A percentile compares a stretch with the other conserved stretches of the same genome.
Evolutionary conservation across 2,888 invertebrate genomes (phyloP).

Genomic region (Aspidiotus rigidus): DNA sequence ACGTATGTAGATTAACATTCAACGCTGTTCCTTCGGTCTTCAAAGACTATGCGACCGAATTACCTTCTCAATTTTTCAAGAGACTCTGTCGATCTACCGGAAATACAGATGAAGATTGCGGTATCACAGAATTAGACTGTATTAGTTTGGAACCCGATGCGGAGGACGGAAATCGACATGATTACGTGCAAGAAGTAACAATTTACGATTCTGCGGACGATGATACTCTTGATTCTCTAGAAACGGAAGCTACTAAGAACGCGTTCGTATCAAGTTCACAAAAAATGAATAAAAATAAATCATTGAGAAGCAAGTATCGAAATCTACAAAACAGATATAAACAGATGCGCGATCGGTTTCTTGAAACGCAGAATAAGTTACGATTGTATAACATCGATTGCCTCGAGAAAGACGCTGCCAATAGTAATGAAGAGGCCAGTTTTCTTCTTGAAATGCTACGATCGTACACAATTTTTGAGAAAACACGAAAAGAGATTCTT

Average conservation of each 20-base stretch:
- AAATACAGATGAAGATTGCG: slow-evolving; percentile 8
- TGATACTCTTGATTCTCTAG: neutral
- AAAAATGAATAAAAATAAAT: slow-evolving; percentile 13
- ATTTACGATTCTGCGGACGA: slow-evolving; percentile 2
- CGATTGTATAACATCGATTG: slow-evolving; percentile 17
- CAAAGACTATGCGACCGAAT: slow-evolving; percentile 13
- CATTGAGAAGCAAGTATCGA: slow-evolving; percentile 8
- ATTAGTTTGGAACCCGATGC: neutral
- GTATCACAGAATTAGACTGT: neutral
- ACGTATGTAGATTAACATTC: slow-evolving; percentile 15
- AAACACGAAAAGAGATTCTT: slow-evolving; percentile 22
- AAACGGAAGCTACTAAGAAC: neutral
- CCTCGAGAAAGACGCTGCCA: slow-evolving; percentile 18
- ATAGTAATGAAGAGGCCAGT: slow-evolving; percentile 19
- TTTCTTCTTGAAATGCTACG: slow-evolving; percentile 19
- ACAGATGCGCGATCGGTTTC: neutral
- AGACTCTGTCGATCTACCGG: slow-evolving; percentile 17
- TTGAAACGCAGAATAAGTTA: slow-evolving; percentile 13
- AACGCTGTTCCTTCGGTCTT: slow-evolving; percentile 25
- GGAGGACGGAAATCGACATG: neutral
- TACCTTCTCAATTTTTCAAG: slow-evolving; percentile 27
- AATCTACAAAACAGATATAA: slow-evolving; percentile 5
- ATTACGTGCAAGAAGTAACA: slow-evolving; percentile 5
- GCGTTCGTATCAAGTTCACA: neutral
- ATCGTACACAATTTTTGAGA: slow-evolving; percentile 15